Percentiles rank a stretch among this genome's conserved stretches.
phyloP scores from a whole-genome alignment of 2,888 invertebrate species.

The Caenorhabditis sp. region DNA sequence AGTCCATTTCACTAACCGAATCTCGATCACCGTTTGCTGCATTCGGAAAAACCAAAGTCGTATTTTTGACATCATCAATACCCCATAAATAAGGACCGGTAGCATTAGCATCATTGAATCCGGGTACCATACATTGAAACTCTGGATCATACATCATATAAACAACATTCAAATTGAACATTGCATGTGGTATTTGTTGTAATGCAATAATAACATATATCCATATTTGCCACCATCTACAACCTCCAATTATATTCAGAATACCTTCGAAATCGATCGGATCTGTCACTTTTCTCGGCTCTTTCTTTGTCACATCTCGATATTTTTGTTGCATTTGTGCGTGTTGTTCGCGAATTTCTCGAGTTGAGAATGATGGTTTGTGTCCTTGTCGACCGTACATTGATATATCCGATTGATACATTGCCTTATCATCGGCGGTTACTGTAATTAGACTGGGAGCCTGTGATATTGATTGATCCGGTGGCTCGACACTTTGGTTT shows the following conservation, averaged over 20 bases:
- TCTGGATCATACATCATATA: constrained; percentile 70
- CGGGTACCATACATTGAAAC: constrained; percentile 65
- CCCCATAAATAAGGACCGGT: constrained; percentile 54
- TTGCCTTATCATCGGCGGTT: constrained; percentile 28
- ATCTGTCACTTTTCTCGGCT: constrained; percentile 61
- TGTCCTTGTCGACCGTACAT: constrained; percentile 45
- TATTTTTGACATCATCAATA: constrained; percentile 55
- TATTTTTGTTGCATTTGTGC: constrained; percentile 66
- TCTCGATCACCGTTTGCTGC: constrained; percentile 30
- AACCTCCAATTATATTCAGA: constrained; percentile 70
- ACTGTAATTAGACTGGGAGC: constrained; percentile 40
- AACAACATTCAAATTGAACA: constrained; percentile 70
- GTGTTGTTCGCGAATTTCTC: constrained; percentile 69
- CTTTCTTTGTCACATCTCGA: constrained; percentile 49
- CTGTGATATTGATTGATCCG: constrained; percentile 20
- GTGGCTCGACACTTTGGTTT: neutral
- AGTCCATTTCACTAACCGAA: constrained; percentile 14
- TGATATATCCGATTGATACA: constrained; percentile 42
- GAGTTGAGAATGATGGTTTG: constrained; percentile 55
- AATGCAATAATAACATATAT: constrained; percentile 69
- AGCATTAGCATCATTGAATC: constrained; percentile 54
- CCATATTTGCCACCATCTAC: constrained; percentile 71
- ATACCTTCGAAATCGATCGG: constrained; percentile 71
- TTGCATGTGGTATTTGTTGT: constrained; percentile 71
- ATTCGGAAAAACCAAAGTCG: constrained; percentile 62